Evolutionary conservation across 2,888 invertebrate genomes (phyloP).

Genomic region (Magallana nippona): DNA sequence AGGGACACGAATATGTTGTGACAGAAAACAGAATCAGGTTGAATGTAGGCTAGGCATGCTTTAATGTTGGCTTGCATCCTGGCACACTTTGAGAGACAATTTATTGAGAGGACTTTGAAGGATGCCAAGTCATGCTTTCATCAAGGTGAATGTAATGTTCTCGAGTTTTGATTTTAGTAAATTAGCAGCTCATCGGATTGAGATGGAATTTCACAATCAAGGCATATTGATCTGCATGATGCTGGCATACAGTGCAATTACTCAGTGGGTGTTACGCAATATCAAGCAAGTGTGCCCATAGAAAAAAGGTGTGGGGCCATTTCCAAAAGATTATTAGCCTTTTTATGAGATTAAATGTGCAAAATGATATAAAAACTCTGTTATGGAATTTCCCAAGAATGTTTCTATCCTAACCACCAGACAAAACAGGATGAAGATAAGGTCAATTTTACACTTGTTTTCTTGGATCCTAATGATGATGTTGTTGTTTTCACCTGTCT

Average conservation of each 20-base stretch:
- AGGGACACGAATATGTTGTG: no score
- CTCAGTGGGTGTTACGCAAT: constrained; percentile 25
- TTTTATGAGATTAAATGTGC: constrained; percentile 29
- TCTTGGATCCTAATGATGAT: not conserved
- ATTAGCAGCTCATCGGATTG: constrained; percentile 24
- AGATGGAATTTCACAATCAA: constrained; percentile 33
- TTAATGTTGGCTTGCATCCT: constrained; percentile 13
- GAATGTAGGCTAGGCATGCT: not conserved
- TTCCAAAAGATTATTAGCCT: constrained; percentile 19
- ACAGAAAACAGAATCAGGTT: no score
- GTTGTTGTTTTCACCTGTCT: constrained; percentile 22
- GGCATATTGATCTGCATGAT: constrained; percentile 30
- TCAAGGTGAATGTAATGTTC: constrained; percentile 19
- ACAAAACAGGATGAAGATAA: not conserved
- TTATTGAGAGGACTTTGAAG: not conserved
- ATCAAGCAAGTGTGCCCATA: constrained; percentile 4
- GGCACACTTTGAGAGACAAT: not conserved
- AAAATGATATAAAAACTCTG: not conserved
- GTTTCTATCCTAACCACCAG: not conserved
- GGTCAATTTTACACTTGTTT: constrained; percentile 4
- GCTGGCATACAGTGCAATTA: constrained; percentile 23
- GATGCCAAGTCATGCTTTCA: constrained; percentile 12
- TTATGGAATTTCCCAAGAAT: not conserved
- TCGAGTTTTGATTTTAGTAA: constrained; percentile 25
- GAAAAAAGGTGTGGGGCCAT: constrained; percentile 33